Conservation (phyloP, 2,797 vertebrate species). For the Acanthurus lineatus region DNA sequence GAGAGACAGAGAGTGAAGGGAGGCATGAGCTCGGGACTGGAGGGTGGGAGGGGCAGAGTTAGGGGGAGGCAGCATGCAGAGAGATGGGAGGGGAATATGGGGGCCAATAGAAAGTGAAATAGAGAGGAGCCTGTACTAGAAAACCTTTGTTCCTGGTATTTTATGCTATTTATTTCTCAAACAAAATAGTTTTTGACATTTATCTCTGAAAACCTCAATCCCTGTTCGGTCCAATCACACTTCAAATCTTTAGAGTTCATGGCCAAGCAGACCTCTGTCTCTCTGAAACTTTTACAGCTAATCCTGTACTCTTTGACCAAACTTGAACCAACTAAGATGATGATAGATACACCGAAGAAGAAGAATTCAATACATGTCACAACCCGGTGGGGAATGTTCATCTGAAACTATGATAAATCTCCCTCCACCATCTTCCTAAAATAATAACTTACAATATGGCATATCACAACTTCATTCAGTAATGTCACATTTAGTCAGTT, state of each 20-base stretch:
- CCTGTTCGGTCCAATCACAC: neutral
- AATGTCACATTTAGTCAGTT: too few relatives aligned
- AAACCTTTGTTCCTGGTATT: constrained; percentile 8
- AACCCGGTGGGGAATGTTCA: too few relatives aligned
- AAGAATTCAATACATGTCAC: too few relatives aligned
- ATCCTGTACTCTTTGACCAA: neutral
- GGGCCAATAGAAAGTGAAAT: constrained; percentile 64
- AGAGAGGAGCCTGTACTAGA: constrained; percentile 22
- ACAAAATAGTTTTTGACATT: neutral
- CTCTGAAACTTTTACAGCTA: neutral
- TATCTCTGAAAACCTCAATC: neutral
- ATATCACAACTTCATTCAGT: too few relatives aligned
- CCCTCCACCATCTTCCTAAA: too few relatives aligned
- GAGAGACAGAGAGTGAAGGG: constrained; percentile 68
- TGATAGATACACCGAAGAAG: too few relatives aligned
- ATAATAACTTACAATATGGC: too few relatives aligned
- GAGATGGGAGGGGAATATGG: constrained; percentile 63
- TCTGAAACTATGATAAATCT: too few relatives aligned
- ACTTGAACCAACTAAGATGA: too few relatives aligned
- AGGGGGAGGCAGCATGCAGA: constrained; percentile 34
- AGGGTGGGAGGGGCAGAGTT: constrained; percentile 69
- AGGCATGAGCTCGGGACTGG: constrained; percentile 62
- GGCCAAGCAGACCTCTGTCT: neutral
- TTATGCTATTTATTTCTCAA: constrained; percentile 2
- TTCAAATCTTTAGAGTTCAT: neutral